Conservation (phyloP, 1,140 invertebrate species). For the Brachionus sp. region DNA sequence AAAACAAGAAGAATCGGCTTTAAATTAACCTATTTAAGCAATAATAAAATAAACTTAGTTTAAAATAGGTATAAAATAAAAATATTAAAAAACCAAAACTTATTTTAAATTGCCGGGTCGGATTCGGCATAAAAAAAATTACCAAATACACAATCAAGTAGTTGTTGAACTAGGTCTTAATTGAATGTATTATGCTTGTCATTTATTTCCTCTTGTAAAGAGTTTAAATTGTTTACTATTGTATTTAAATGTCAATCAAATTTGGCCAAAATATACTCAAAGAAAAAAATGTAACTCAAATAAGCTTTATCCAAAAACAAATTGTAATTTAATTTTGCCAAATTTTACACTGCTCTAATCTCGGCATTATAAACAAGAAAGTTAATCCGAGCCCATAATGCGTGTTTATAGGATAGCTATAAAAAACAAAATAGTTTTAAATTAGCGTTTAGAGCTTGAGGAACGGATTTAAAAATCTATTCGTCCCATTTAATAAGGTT, state of each 20-base stretch:
- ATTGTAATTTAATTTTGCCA: background rate
- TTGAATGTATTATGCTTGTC: background rate
- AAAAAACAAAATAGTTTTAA: slow-evolving; percentile 11
- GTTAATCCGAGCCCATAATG: background rate
- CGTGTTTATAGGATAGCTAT: background rate
- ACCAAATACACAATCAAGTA: background rate
- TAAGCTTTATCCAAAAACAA: slow-evolving; percentile 2
- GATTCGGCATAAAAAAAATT: background rate
- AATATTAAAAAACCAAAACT: background rate
- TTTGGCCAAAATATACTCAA: background rate
- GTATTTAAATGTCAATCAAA: slow-evolving; percentile 4
- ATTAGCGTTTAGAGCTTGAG: background rate
- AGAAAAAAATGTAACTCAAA: background rate
- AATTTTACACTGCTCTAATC: slow-evolving; percentile 15
- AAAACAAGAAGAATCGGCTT: background rate
- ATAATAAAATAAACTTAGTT: background rate
- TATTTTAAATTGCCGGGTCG: background rate
- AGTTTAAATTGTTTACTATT: background rate
- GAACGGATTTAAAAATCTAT: background rate
- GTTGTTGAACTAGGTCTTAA: background rate
- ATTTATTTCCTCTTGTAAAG: slow-evolving; percentile 3
- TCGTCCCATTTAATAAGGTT: background rate
- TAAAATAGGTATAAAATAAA: background rate
- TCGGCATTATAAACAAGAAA: slow-evolving; percentile 35
- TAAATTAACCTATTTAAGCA: slow-evolving; percentile 24